Evolutionary conservation across 2,888 invertebrate species (phyloP).

Genomic region (Catocala fraxini): DNA sequence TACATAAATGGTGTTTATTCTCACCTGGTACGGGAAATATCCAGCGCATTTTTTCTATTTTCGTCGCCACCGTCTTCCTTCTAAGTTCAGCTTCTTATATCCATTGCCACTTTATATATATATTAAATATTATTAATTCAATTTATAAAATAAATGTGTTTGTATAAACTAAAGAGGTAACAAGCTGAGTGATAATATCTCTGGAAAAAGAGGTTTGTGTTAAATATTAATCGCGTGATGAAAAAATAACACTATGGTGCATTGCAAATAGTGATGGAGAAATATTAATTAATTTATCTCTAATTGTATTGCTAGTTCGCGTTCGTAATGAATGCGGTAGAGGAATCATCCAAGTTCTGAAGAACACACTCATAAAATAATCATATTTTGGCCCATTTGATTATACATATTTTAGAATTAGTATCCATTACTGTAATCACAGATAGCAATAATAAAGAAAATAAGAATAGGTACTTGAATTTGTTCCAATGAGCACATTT

Average conservation of each 20-base stretch:
- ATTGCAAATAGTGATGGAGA: too few species aligned
- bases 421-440: too few species aligned
- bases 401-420: too few species aligned
- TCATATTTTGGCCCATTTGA: too few species aligned
- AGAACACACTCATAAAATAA: too few species aligned
- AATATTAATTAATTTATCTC: too few species aligned
- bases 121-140: slow-evolving; percentile 32
- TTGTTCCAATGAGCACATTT: background rate
- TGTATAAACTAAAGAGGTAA: slow-evolving; percentile 11
- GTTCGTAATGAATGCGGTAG: too few species aligned
- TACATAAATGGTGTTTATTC: slow-evolving; percentile 19
- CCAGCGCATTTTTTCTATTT: slow-evolving; percentile 81
- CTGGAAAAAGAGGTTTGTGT: background rate
- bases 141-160: slow-evolving; percentile 28
- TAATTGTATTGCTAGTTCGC: too few species aligned
- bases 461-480: too few species aligned
- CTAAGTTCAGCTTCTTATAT: slow-evolving; percentile 56
- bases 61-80: slow-evolving; percentile 38
- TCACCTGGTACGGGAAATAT: slow-evolving; percentile 86
- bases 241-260: too few species aligned
- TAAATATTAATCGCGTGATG: background rate
- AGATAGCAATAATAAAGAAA: too few species aligned
- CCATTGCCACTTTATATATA: slow-evolving; percentile 44
- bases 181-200: background rate
- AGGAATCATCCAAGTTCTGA: too few species aligned